Percentiles rank a stretch among this genome's conserved stretches.
Conservation (phyloP, 2,113 vertebrate species). For the Glaucomys volans region DNA sequence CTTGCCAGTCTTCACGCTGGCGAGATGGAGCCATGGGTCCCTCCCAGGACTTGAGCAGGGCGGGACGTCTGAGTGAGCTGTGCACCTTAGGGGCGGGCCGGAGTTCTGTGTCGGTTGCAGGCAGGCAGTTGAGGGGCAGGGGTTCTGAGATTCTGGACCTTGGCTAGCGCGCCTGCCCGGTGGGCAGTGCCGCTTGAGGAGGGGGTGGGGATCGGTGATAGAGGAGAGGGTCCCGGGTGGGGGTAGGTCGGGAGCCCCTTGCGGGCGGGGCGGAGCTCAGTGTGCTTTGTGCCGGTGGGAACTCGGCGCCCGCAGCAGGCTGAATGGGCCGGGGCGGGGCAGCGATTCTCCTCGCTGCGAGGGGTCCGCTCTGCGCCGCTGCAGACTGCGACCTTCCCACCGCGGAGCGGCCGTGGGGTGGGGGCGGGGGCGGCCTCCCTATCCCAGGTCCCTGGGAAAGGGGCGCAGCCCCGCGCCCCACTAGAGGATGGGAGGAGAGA, state of each 20-base stretch:
- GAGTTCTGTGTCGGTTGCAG: rapidly evolving
- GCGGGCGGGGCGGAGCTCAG: slow-evolving; percentile 54
- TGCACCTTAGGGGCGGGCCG: background rate
- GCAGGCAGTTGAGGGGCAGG: background rate
- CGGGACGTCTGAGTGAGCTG: background rate
- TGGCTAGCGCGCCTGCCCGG: rapidly evolving
- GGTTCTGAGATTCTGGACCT: background rate
- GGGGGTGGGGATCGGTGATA: background rate
- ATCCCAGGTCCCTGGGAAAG: slow-evolving; percentile 52
- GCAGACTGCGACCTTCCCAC: slow-evolving; percentile 66
- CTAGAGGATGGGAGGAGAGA: background rate
- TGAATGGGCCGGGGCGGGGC: slow-evolving; percentile 88
- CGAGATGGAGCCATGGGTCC: rapidly evolving
- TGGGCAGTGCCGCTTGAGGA: background rate
- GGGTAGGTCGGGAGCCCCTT: background rate
- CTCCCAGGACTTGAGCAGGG: too few relatives aligned
- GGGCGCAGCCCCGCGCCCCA: background rate
- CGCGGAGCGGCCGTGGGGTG: background rate
- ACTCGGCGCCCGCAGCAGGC: slow-evolving; percentile 14
- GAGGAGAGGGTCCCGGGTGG: background rate
- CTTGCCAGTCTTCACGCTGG: background rate
- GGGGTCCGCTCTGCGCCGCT: slow-evolving; percentile 81
- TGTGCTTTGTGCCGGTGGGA: slow-evolving; percentile 79
- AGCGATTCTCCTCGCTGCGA: slow-evolving; percentile 89
- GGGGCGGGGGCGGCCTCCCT: background rate